Base-by-base conservation (phyloP, 1,140 invertebrate species). In the Bombus picipes region DNA sequence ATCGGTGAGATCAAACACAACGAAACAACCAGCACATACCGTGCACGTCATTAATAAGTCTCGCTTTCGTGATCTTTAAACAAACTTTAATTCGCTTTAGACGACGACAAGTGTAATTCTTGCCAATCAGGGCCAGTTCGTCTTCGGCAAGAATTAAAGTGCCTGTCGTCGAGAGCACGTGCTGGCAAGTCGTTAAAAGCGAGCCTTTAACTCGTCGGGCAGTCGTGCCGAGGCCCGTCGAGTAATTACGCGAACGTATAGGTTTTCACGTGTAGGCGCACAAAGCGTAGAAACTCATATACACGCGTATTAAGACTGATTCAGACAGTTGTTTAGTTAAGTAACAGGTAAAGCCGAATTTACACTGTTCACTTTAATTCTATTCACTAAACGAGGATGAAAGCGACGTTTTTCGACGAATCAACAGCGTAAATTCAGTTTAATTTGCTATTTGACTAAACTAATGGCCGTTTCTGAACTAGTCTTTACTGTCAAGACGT, bases 91-190 rank as follows among this genome's bases (percentile, higher is more conserved):
- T 62, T 62, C 34, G 32, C 43, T 57, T 86, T 79, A n/a, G 73
- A 57, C 79, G 68, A 43, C 78, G 88, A 87, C 89, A 82, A 85
- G 77, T 70, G 78, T 90, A 90, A 87, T 89, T 90, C 82, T 68
- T 81, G 74, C 53, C 81, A 72, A 85, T 89, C 81, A 53, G 81
- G 32, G 39, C n/a, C 41, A 25, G 37, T 70, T 59, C 53, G 66
- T 87, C 84, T 87, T 81, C n/a, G 47, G 37, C 41, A 74, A 43
- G 81, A 85, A 89, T 89, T 80, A 83, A 87, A 90, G 43, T 85
- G 82, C 76, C 78, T 79, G 73, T 89, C 68, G 70, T 71, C 81
- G 85, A 70, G 79, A 80, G 86, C 89, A 89, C 88, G 88, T 89
- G 89, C 86, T 85, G 68, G n/a, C 75, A 32, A 32, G 39, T 87